Conservation (phyloP, 2,113 vertebrate species). For the Dendropsophus ebraccatus region DNA sequence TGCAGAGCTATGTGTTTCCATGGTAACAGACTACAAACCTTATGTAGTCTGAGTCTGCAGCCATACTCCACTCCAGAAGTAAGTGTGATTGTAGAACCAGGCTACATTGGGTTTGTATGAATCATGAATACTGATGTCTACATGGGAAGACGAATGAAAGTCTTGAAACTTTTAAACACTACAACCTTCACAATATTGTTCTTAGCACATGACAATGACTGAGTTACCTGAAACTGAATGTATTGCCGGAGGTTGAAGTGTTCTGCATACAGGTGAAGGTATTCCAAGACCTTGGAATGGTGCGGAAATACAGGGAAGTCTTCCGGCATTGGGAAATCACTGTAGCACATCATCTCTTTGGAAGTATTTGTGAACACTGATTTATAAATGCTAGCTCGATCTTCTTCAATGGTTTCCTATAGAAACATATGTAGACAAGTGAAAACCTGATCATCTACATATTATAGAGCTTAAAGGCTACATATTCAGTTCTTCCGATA, state of each 20-base stretch:
- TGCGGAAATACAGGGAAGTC: constrained; percentile 83
- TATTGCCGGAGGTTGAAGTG: constrained; percentile 79
- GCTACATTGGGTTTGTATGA: too few relatives aligned
- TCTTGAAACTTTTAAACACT: too few relatives aligned
- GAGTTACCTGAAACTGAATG: constrained; percentile 79
- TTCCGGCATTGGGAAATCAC: constrained; percentile 85
- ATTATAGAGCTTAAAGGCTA: too few relatives aligned
- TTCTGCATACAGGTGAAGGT: constrained; percentile 79
- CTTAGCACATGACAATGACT: background rate
- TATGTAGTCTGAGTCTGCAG: too few relatives aligned
- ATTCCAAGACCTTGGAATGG: constrained; percentile 79
- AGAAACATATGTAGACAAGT: background rate
- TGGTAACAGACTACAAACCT: too few relatives aligned
- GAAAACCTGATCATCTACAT: background rate
- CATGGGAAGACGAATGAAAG: too few relatives aligned
- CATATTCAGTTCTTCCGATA: too few relatives aligned
- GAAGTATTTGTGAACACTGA: constrained; percentile 82
- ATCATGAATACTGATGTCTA: too few relatives aligned
- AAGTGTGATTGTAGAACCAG: too few relatives aligned
- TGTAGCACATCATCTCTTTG: constrained; percentile 89
- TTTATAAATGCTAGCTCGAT: constrained; percentile 76
- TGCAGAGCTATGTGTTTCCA: too few relatives aligned
- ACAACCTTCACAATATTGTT: too few relatives aligned
- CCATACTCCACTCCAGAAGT: too few relatives aligned
- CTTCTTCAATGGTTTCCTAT: constrained; percentile 77